Evolutionary conservation across 2,888 invertebrate genomes (phyloP), one percentile per base, ranked within the genome.

Genomic region (Synergus umbraculus): DNA sequence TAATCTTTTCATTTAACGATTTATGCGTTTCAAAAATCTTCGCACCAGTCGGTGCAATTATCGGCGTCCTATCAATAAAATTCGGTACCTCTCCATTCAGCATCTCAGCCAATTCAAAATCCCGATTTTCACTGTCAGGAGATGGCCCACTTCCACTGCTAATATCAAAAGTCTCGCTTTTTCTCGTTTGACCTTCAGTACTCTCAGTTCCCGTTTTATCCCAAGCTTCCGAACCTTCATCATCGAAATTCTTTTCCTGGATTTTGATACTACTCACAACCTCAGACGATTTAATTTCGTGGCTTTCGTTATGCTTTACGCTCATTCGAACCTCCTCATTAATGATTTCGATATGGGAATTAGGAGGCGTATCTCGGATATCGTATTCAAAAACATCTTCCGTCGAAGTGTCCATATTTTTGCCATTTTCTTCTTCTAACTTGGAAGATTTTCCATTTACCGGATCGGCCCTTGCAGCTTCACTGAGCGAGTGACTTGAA

Each of bases 91-190:
- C 87, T 1, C 87, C 86, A 37, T 87, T 89, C 7, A 88, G 66
- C 13, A 89, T 79, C 29, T 91, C 90, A 0, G 86, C 82, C 2
- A 90, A 76, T 78, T 90, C 89, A 15, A 88, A 89, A n/a, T 91
- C 90, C 1, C 87, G 87, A 79, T 90, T 90, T 43, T 90, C 91
- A 60, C 90, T 91, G 5, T 87, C 86, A 0, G 90, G 89, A 0
- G 91, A 91, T 0, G 89, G 89, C 4, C 89, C 90, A 63, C 91
- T 90, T 4, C 89, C 90, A 58, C 90, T 91, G 78, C 91, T 91
- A 12, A 92, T 89, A 41, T 92, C 91, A 64, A 92, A 92, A 0
- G 92, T 92, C 63, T 92, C 90, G 77, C 90, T 92, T 65, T 92
- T 91, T 5, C 90, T 87, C 18, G 46, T 78, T 13, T 89, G 89